A percentile compares a stretch with the other conserved stretches of the same genome.
These are phyloP conservation scores for Sciurus carolinensis DNA, from an alignment of 2,797 vertebrate genomes.

Conservation along the genomic window DNA sequence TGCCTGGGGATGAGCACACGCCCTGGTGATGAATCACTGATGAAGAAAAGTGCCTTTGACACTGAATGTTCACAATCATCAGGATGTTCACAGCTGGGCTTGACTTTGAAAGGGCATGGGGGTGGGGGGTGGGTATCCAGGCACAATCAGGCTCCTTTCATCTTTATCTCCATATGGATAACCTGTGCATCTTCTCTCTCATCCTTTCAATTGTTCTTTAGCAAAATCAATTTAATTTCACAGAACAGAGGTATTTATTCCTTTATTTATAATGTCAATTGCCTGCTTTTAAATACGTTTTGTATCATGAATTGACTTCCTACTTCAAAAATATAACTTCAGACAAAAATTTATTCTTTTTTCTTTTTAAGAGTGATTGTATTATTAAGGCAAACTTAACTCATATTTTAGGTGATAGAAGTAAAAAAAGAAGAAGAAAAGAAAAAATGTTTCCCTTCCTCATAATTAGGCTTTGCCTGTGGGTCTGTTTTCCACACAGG, in stretches of 20 bases:
- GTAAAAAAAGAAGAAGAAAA: not conserved
- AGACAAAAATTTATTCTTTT: not conserved
- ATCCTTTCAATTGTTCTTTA: not conserved
- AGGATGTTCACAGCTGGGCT: not conserved
- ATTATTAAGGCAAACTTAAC: not conserved
- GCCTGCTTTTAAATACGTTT: not conserved
- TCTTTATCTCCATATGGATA: no score
- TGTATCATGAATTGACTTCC: constrained; percentile 16
- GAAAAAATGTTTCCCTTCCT: not conserved
- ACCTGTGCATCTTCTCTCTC: not conserved
- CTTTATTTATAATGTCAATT: not conserved
- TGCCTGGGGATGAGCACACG: not conserved
- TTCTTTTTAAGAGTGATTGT: not conserved
- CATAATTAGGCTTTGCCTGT: not conserved
- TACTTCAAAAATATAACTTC: not conserved
- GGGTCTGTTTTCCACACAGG: not conserved
- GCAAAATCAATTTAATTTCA: not conserved
- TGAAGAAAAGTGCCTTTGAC: not conserved
- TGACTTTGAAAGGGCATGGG: not conserved
- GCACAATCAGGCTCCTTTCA: not conserved
- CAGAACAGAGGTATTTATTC: not conserved
- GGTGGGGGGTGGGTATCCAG: not conserved
- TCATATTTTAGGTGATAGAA: not conserved
- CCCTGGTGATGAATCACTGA: not conserved
- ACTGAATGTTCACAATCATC: not conserved